Evolutionary conservation across 2,113 vertebrate species (phyloP).

Genomic region (Brienomyrus longianalis): DNA sequence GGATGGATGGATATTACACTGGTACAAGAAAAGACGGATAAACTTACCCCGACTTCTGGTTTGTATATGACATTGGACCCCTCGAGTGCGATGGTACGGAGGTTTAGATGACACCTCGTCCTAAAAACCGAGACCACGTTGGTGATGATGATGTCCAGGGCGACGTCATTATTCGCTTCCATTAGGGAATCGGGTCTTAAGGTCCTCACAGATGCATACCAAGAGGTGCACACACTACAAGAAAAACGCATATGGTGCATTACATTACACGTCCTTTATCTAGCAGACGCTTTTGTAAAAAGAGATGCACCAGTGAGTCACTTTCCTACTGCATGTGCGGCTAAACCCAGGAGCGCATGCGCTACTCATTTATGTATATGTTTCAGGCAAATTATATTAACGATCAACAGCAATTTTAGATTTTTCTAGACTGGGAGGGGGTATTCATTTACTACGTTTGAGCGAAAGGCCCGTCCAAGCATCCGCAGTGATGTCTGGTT

Average conservation of each 20-base stretch:
- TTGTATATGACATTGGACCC: slow-evolving; percentile 96
- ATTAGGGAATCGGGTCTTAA: slow-evolving; percentile 72
- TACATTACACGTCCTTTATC: not conserved
- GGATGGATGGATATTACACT: not conserved
- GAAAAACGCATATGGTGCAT: slow-evolving; percentile 1
- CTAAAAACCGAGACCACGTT: slow-evolving; percentile 97
- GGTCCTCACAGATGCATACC: slow-evolving; percentile 48
- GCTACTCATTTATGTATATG: not conserved
- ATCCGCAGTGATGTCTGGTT: not conserved
- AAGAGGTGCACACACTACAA: slow-evolving; percentile 54
- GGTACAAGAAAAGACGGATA: not conserved
- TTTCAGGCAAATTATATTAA: not conserved
- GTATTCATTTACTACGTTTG: not conserved
- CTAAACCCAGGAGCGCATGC: not conserved
- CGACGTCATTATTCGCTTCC: slow-evolving; percentile 92
- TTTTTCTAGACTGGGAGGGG: not conserved
- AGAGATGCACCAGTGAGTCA: not conserved
- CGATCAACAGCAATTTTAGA: not conserved
- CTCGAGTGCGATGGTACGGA: slow-evolving; percentile 92
- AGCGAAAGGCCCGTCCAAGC: not conserved
- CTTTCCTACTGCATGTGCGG: not conserved
- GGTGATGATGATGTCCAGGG: slow-evolving; percentile 94
- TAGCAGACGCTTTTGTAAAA: not conserved
- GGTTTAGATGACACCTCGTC: slow-evolving; percentile 96
- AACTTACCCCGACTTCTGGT: slow-evolving; percentile 83